Percentiles rank a stretch among this genome's conserved stretches.
These are phyloP conservation scores for Heliocidaris erythrogramma DNA, from an alignment of 35 echinoderm and acorn worm genomes.

Conservation along the genomic window DNA sequence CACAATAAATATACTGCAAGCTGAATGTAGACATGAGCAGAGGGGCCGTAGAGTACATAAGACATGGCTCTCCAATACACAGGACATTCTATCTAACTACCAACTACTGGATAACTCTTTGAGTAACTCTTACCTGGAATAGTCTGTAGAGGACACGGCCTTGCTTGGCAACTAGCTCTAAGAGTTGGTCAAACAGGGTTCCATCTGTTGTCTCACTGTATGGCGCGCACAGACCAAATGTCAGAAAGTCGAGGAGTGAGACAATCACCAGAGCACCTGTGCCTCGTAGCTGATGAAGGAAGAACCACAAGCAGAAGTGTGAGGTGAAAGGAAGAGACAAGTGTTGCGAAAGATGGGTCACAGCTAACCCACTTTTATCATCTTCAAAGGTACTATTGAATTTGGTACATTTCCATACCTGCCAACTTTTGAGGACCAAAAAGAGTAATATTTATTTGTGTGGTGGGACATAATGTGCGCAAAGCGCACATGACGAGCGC, in stretches of 20 bases:
- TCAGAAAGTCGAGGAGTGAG: constrained; percentile 93
- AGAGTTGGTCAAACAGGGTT: constrained; percentile 78
- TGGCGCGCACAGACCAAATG: constrained; percentile 96
- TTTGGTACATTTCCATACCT: no score
- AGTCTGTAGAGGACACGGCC: constrained; percentile 91
- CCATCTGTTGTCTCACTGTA: constrained; percentile 98
- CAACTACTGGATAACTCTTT: not conserved
- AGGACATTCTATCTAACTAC: not conserved
- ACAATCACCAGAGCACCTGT: constrained; percentile 90
- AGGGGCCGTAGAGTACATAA: not conserved
- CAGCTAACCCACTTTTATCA: no score
- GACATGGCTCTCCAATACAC: no score
- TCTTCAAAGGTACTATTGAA: not conserved
- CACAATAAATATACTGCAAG: no score
- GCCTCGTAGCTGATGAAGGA: constrained; percentile 63
- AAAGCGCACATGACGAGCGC: no score
- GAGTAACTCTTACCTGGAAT: constrained; percentile 78
- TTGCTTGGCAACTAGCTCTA: constrained; percentile 76
- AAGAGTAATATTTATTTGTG: no score
- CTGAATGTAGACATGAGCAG: not conserved
- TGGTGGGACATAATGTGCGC: no score
- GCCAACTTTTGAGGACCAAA: no score
- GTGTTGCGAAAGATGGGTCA: not conserved
- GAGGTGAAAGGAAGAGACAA: not conserved
- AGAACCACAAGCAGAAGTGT: not conserved